Evolutionary conservation across 2,888 invertebrate species (phyloP).

Genomic region (Anoplius nigerrimus): DNA sequence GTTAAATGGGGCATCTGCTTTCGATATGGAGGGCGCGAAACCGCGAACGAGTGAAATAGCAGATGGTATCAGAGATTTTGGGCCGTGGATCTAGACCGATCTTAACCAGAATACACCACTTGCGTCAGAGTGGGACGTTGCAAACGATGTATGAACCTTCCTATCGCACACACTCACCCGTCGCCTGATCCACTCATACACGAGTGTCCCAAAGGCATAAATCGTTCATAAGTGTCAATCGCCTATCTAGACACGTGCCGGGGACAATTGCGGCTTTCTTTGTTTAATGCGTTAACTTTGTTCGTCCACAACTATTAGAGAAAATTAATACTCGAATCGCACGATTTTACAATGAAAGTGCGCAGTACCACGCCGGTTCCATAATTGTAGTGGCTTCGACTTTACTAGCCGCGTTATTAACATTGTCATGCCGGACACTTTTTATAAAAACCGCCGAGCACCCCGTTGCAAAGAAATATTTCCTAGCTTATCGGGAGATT

Average conservation of each 20-base stretch:
- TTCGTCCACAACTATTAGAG: no score
- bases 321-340: no score
- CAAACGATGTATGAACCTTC: no score
- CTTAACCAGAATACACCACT: no score
- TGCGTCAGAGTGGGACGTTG: no score
- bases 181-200: no score
- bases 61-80: neutral
- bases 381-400: no score
- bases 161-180: no score
- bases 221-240: slow-evolving; percentile 29
- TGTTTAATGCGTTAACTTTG: neutral
- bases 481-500: slow-evolving; percentile 3
- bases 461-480: neutral
- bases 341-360: no score
- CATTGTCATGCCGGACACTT: neutral
- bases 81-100: slow-evolving; percentile 9
- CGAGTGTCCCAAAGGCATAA: slow-evolving; percentile 1
- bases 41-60: neutral
- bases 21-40: slow-evolving; percentile 13
- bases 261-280: neutral
- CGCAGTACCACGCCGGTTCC: no score
- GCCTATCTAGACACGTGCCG: no score
- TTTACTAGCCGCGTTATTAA: no score
- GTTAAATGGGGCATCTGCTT: neutral
- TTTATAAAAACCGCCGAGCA: neutral